Conservation (phyloP, 2,888 invertebrate species). For the Leucophenga montana region DNA sequence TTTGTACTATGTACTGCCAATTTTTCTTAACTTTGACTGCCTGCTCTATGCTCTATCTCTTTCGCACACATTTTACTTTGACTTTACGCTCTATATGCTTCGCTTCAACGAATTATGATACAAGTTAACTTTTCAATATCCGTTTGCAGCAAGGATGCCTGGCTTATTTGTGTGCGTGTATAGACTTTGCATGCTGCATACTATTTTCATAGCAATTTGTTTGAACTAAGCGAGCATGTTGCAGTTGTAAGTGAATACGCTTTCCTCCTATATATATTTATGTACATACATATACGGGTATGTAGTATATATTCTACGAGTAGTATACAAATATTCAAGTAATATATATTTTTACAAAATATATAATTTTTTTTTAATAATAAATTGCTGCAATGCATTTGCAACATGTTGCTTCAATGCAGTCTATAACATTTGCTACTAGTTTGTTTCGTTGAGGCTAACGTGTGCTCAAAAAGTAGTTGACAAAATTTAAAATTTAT, state of each 20-base stretch:
- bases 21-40: not conserved
- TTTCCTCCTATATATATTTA: not conserved
- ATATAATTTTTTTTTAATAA: not conserved
- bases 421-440: no score
- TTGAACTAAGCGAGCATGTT: slow-evolving; percentile 21
- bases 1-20: not conserved
- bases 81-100: not conserved
- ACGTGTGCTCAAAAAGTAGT: no score
- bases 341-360: no score
- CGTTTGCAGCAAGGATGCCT: slow-evolving; percentile 32
- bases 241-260: not conserved
- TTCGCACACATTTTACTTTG: not conserved
- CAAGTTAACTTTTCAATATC: slow-evolving; percentile 58
- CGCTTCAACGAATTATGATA: slow-evolving; percentile 59
- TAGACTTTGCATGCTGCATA: slow-evolving; percentile 4
- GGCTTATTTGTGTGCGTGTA: not conserved
- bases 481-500: no score
- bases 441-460: no score
- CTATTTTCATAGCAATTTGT: slow-evolving; percentile 25
- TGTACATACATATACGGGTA: not conserved
- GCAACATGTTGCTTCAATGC: slow-evolving; percentile 40
- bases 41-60: not conserved
- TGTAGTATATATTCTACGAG: not conserved
- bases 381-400: slow-evolving; percentile 40
- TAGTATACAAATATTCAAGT: not conserved